phyloP scores from a whole-genome alignment of 2,888 invertebrate species.

The Esperia sulphurella region DNA sequence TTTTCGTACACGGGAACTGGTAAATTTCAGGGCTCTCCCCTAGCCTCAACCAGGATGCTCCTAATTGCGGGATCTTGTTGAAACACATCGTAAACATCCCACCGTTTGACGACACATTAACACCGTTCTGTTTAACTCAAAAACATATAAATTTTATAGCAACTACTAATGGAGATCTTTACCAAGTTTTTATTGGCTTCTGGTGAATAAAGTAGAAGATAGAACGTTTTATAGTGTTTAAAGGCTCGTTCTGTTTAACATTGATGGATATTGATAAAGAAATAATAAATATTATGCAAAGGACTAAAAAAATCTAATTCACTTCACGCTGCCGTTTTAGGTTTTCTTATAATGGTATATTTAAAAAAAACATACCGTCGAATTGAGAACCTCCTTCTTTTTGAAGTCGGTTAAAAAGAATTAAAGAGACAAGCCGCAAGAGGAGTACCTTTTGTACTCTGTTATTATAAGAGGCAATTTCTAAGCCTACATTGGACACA shows the following conservation, averaged over 20 bases:
- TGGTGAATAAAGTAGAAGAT: neutral
- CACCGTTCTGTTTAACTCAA: constrained; percentile 41
- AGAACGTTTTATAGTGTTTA: neutral
- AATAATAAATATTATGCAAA: too few relatives aligned
- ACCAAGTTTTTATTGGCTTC: constrained; percentile 8
- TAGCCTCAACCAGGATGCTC: constrained; percentile 27
- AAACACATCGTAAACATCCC: constrained; percentile 46
- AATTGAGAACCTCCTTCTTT: too few relatives aligned
- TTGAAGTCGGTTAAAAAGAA: too few relatives aligned
- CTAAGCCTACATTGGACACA: too few relatives aligned
- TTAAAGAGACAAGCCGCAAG: too few relatives aligned
- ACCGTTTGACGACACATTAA: constrained; percentile 44
- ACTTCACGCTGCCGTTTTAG: too few relatives aligned
- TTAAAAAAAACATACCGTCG: too few relatives aligned
- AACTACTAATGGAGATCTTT: constrained; percentile 11
- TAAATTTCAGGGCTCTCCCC: constrained; percentile 3
- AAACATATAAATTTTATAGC: constrained; percentile 30
- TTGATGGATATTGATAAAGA: too few relatives aligned
- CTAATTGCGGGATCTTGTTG: constrained; percentile 51
- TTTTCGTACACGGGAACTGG: neutral
- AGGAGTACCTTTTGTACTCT: too few relatives aligned
- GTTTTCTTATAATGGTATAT: too few relatives aligned
- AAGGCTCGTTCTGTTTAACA: neutral
- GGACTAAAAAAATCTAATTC: too few relatives aligned
- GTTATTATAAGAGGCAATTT: too few relatives aligned